A percentile compares a stretch with the other conserved stretches of the same genome.
These are phyloP conservation scores for Notechis scutatus DNA, from an alignment of 2,113 vertebrate genomes.

Conservation along the genomic window DNA sequence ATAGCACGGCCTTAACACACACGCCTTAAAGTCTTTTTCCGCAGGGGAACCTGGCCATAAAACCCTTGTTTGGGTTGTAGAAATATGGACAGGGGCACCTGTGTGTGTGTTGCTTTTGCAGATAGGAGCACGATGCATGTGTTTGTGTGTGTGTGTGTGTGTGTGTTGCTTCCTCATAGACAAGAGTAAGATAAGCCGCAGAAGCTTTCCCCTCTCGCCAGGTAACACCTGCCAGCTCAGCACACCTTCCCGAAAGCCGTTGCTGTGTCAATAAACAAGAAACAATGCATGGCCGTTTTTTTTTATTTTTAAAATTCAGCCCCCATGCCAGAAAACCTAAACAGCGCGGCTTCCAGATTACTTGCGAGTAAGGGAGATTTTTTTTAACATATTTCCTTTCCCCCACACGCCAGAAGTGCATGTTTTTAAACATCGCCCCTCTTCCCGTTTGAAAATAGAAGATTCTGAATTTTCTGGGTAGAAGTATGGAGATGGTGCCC, in stretches of 20 bases:
- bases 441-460: neutral
- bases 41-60: neutral
- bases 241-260: neutral
- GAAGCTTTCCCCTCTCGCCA: neutral
- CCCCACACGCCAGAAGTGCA: too few species aligned
- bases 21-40: neutral
- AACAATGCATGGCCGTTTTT: neutral
- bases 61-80: neutral
- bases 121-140: too few species aligned
- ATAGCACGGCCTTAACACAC: neutral
- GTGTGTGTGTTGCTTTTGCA: too few species aligned
- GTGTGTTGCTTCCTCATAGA: neutral
- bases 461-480: neutral
- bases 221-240: neutral
- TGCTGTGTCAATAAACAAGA: neutral
- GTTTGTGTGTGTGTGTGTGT: too few species aligned
- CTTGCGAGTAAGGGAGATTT: neutral
- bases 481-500: neutral
- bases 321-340: neutral
- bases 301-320: neutral
- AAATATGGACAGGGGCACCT: too few species aligned
- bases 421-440: neutral
- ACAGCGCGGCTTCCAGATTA: neutral
- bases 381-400: too few species aligned
- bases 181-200: neutral